phyloP scores from a whole-genome alignment of 1,140 invertebrate genomes.

The Drosophila takahashii region DNA sequence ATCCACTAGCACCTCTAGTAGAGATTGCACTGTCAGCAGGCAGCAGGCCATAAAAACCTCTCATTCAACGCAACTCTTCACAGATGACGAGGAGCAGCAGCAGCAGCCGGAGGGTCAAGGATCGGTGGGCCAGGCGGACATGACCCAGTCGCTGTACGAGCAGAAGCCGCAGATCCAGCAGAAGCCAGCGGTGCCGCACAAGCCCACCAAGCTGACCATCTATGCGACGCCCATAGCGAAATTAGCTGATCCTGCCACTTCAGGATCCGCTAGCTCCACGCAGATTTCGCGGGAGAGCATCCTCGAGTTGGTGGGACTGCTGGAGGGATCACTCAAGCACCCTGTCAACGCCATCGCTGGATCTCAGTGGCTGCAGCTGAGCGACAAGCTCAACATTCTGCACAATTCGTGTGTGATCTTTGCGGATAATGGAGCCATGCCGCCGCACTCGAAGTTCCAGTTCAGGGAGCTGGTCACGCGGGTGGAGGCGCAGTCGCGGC shows the following conservation, averaged over 20 bases:
- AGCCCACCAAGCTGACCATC: constrained; percentile 87
- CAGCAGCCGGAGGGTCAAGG: constrained; percentile 26
- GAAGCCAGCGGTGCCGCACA: constrained; percentile 86
- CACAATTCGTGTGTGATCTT: constrained; percentile 91
- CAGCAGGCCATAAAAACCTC: constrained; percentile 70
- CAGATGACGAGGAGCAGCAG: constrained; percentile 64
- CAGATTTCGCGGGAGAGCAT: constrained; percentile 88
- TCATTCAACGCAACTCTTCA: constrained; percentile 84
- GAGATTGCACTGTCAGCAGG: constrained; percentile 44
- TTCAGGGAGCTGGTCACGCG: constrained; percentile 93
- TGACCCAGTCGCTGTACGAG: constrained; percentile 74
- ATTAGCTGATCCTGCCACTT: constrained; percentile 66
- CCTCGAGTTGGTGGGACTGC: constrained; percentile 88
- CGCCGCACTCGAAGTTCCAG: constrained; percentile 94
- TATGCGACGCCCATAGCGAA: constrained; percentile 86
- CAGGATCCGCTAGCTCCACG: constrained; percentile 65
- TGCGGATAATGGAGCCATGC: constrained; percentile 89
- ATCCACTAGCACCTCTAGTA: constrained; percentile 38
- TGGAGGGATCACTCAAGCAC: constrained; percentile 89
- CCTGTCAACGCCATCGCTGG: constrained; percentile 87
- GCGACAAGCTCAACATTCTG: constrained; percentile 92
- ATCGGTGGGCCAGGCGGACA: constrained; percentile 46
- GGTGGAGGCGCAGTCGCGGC: constrained; percentile 92
- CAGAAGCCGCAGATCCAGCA: constrained; percentile 44
- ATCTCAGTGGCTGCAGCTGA: constrained; percentile 92